Conservation (phyloP, 1,140 invertebrate species). For the Drosophila malerkotliana region DNA sequence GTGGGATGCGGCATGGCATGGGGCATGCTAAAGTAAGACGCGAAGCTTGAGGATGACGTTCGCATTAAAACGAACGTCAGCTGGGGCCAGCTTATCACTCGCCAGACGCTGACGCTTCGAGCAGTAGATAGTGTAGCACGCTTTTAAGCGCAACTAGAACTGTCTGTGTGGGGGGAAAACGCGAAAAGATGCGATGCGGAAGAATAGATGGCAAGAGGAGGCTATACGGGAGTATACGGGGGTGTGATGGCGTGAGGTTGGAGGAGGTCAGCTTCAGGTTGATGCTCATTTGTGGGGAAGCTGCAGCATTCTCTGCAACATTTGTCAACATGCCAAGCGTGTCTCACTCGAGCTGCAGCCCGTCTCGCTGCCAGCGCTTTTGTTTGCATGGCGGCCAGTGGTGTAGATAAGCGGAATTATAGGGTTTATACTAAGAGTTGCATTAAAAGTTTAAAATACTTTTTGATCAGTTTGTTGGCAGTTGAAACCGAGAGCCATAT, state of each 20-base stretch:
- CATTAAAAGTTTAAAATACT: not conserved
- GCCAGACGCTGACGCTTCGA: conserved; percentile 43
- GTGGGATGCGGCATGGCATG: not conserved
- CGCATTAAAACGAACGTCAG: conserved; percentile 80
- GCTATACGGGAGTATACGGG: too few relatives aligned
- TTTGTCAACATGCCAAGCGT: conserved; percentile 81
- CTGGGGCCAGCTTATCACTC: conserved; percentile 70
- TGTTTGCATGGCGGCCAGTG: conserved; percentile 19
- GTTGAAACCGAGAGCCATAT: not conserved
- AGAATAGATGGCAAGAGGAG: not conserved
- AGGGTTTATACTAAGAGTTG: not conserved
- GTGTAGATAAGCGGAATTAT: not conserved
- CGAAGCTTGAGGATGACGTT: conserved; percentile 56
- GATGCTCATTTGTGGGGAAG: conserved; percentile 70
- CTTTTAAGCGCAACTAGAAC: conserved; percentile 77
- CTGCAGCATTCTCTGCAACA: conserved; percentile 61
- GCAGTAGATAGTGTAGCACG: conserved; percentile 72
- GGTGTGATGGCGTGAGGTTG: not conserved
- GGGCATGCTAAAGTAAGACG: conserved; percentile 10
- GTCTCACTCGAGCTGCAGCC: conserved; percentile 51
- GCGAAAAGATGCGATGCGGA: not conserved
- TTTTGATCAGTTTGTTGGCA: conserved; percentile 1
- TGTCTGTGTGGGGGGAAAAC: conserved; percentile 43
- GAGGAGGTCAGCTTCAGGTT: conserved; percentile 38
- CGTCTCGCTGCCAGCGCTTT: conserved; percentile 11